These are phyloP conservation scores for Zaprionus taronus DNA, from an alignment of 1,140 invertebrate species.

Conservation along the genomic window DNA sequence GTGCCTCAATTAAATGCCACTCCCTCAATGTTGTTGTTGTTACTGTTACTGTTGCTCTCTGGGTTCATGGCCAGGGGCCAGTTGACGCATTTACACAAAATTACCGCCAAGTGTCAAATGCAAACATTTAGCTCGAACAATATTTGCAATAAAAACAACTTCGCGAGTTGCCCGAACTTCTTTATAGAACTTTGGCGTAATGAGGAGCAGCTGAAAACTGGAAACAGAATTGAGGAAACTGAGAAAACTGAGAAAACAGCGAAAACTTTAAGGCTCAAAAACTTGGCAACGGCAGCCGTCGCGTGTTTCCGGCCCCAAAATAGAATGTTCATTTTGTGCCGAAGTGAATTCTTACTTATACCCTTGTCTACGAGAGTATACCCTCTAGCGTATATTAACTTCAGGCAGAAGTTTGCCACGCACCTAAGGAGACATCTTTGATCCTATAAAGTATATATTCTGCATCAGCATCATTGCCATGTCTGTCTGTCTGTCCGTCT, in stretches of 20 bases:
- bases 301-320: constrained; percentile 26
- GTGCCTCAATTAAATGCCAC: constrained; percentile 40
- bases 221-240: background rate
- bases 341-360: background rate
- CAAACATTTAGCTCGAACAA: constrained; percentile 75
- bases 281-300: constrained; percentile 29
- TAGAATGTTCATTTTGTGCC: constrained; percentile 35
- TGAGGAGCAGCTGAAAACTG: constrained; percentile 10
- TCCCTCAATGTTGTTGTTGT: background rate
- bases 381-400: too few species aligned
- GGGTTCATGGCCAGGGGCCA: constrained; percentile 53
- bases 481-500: too few species aligned
- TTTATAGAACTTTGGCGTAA: constrained; percentile 24
- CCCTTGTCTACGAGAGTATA: too few species aligned
- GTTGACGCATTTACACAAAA: constrained; percentile 81
- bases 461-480: too few species aligned
- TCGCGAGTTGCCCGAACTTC: constrained; percentile 47
- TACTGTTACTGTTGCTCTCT: background rate
- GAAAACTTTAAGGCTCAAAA: background rate
- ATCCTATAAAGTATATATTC: too few species aligned
- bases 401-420: too few species aligned
- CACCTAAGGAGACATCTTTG: too few species aligned
- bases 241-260: background rate
- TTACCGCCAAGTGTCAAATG: constrained; percentile 81
- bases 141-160: constrained; percentile 76